Conservation (phyloP, 2,797 vertebrate species). For the Antrozous pallidus region DNA sequence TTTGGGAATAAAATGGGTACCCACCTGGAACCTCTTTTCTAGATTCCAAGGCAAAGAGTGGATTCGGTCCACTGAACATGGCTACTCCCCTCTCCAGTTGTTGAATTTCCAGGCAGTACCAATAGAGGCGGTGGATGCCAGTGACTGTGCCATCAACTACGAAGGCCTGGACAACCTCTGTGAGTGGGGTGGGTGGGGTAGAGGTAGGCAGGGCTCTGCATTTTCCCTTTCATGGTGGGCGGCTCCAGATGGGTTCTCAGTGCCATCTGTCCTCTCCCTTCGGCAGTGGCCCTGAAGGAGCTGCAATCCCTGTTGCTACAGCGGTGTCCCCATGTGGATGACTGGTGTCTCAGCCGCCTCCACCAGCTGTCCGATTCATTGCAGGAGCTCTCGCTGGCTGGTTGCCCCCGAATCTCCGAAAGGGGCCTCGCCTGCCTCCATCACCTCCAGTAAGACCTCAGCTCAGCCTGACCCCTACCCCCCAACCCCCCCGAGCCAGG, state of each 20-base stretch:
- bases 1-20: not conserved
- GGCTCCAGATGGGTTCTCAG: not conserved
- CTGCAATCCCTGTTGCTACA: slow-evolving; percentile 84
- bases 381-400: slow-evolving; percentile 87
- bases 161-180: slow-evolving; percentile 86
- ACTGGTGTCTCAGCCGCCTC: slow-evolving; percentile 89
- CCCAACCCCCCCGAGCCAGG: not conserved
- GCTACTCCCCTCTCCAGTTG: slow-evolving; percentile 80
- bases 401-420: slow-evolving; percentile 86
- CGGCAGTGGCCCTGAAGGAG: slow-evolving; percentile 80
- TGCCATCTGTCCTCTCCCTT: not conserved
- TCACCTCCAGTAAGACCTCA: slow-evolving; percentile 84
- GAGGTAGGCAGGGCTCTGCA: rapidly evolving
- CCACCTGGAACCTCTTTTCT: not conserved
- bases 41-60: slow-evolving; percentile 88
- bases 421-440: slow-evolving; percentile 88
- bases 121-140: slow-evolving; percentile 88
- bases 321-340: slow-evolving; percentile 87
- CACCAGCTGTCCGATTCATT: slow-evolving; percentile 84
- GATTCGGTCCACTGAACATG: slow-evolving; percentile 74
- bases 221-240: not conserved
- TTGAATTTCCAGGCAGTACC: slow-evolving; percentile 67
- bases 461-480: not conserved
- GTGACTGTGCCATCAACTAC: slow-evolving; percentile 84
- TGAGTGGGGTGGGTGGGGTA: slow-evolving; percentile 68